Evolutionary conservation across 2,797 vertebrate species (phyloP).

Genomic region (Masticophis lateralis): DNA sequence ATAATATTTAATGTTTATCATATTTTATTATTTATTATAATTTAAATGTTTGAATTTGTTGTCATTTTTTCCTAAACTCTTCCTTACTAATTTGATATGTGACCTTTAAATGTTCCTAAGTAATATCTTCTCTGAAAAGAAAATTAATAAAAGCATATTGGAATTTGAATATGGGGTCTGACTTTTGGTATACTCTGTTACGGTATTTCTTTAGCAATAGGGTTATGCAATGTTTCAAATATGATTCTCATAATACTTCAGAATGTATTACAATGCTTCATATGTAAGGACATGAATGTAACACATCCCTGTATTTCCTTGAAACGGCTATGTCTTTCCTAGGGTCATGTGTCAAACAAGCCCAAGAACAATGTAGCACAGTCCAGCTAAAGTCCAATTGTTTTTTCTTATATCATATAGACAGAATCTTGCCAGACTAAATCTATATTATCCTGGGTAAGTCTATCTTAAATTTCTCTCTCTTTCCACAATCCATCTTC

Average conservation of each 20-base stretch:
- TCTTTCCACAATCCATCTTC: neutral
- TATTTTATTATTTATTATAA: neutral
- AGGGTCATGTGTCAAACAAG: neutral
- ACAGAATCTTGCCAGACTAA: neutral
- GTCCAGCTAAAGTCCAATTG: neutral
- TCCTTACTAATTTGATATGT: neutral
- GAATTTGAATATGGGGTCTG: neutral
- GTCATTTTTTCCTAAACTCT: neutral
- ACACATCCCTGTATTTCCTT: neutral
- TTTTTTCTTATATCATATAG: neutral
- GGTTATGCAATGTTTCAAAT: neutral
- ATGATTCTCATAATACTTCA: neutral
- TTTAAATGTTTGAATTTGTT: neutral
- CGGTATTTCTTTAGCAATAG: neutral
- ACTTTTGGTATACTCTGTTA: neutral
- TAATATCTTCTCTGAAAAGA: neutral
- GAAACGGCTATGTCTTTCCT: neutral
- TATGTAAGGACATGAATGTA: neutral
- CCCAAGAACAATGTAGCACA: neutral
- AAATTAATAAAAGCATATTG: neutral
- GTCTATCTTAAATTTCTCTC: neutral
- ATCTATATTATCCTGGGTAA: neutral
- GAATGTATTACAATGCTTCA: neutral
- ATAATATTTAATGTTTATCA: neutral
- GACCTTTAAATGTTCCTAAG: neutral